Evolutionary conservation across 2,888 invertebrate genomes (phyloP), one percentile per base, ranked within the genome.

Genomic region (Torymus tubicola): DNA sequence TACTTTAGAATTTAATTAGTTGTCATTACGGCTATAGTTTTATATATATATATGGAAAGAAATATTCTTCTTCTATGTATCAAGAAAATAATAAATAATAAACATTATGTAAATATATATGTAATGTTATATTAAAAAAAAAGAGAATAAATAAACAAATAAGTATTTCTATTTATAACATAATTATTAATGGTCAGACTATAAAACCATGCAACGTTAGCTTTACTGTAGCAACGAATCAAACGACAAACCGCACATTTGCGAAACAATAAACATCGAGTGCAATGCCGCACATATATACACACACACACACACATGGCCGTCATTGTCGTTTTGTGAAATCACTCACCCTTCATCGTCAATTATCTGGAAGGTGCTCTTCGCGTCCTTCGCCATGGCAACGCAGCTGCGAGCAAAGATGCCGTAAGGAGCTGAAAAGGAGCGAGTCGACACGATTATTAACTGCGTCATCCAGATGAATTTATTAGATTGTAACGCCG

Each of bases 371-470:
- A 98, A 98, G 52, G 97, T 98, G 89, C 97, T 97, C 92, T 97
- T 96, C 4, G 97, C 97, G 91, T 98, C 98, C 92, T 98, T 98
- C 78, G 98, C 98, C 98, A 98, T 98, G 81, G 98, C 98, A 80
- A 98, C 97, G 92, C 98, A 98, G 90, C 97, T 98, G 90, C 98
- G 94, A 63, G 98, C 98, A 90, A 98, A 98, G 88, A 98, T 98
- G 86, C 98, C 98, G 88, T 98, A 98, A 5, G 98, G 98, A 91
- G 98, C 98, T 98, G 92, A 14, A 90, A 91, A 87, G 73, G 16
- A 70, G 52, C 12, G n/a, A 65, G 18, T 18, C 14, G 18, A 42
- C 42, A 42, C 2, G 16, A 67, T 79, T 71, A 75, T 12, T 21
- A 50, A 75, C 21, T 71, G 60, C 53, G 14, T 63, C 42, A 73